Evolutionary conservation across 1,140 invertebrate genomes (phyloP), one percentile per base, ranked within the genome.

Genomic region (Trachymyrmex septentrionalis): DNA sequence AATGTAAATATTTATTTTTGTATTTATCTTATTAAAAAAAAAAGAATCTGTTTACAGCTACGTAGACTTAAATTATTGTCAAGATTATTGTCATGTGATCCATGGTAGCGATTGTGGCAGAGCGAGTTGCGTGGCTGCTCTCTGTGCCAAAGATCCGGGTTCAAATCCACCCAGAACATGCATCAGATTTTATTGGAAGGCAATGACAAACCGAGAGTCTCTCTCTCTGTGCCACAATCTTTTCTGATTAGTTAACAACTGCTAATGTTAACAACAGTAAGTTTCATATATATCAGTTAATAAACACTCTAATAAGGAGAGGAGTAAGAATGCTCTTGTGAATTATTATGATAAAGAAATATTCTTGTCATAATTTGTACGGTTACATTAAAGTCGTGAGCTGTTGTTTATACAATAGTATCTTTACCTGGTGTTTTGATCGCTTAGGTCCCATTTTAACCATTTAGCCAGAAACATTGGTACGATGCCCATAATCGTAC

Each of bases 401-500:
- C 3, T 27, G 16, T 9, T 21, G 2, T 6, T 24, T 14, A 9
- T 14, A 9, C 38, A 12, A 66, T 21, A 9, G 2, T 61, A 38
- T 69, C 9, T 48, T 75, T 90, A 94, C 92, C 96, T 92, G 92
- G 96, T 93, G 93, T 96, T 94, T 1, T 85, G 89, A 84, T n/a
- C 93, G 19, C 94, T 93, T n/a, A 93, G 93, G 57, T 95, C 94
- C 96, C 96, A 97, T 73, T 96, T 95, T 81, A 96, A 96, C 90
- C 96, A 96, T n/a, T 95, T 95, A 1, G 97, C 96, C 21, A 98
- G 92, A 71, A 96, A 93, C 86, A 97, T 96, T 0, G 97, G 97
- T 10, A 97, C 88, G 38, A 96, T 95, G 5, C 97, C 97, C 78
- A 97, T 96, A 3, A 96, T 91, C 87, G 97, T 96, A 16, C 97